These are phyloP conservation scores for Chinchilla lanigera DNA, from an alignment of 2,113 vertebrate genomes.

Conservation along the genomic window DNA sequence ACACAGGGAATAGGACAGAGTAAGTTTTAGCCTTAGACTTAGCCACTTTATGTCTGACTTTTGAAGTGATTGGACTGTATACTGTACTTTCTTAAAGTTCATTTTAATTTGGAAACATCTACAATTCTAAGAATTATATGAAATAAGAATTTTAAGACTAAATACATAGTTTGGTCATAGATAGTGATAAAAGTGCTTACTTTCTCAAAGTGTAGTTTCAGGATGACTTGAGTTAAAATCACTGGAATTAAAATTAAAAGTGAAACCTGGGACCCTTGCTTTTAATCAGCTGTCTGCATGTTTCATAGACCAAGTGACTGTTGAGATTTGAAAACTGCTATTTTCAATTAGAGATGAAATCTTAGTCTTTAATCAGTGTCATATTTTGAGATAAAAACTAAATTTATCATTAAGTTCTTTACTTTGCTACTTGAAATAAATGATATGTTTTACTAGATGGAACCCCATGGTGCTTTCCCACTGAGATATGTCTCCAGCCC, in stretches of 20 bases:
- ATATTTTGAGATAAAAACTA: neutral
- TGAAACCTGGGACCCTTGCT: neutral
- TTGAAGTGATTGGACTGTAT: neutral
- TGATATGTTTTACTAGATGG: neutral
- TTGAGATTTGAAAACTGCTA: neutral
- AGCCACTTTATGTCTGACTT: neutral
- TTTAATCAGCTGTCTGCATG: neutral
- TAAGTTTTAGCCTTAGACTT: neutral
- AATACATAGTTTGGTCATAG: neutral
- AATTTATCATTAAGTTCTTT: neutral
- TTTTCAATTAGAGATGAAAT: constrained; percentile 3
- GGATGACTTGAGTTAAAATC: neutral
- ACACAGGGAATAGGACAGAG: neutral
- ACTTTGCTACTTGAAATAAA: neutral
- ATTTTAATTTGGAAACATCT: constrained; percentile 18
- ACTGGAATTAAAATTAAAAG: too few relatives aligned
- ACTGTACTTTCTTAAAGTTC: neutral
- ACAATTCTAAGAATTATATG: neutral
- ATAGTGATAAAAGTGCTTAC: neutral
- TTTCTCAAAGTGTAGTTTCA: neutral
- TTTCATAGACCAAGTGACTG: neutral
- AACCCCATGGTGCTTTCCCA: neutral
- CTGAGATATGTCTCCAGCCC: neutral
- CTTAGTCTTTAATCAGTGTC: neutral
- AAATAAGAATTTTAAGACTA: neutral